Evolutionary conservation across 2,113 vertebrate genomes (phyloP), one percentile per base, ranked within the genome.

Genomic region (Microcebus tavaratra): DNA sequence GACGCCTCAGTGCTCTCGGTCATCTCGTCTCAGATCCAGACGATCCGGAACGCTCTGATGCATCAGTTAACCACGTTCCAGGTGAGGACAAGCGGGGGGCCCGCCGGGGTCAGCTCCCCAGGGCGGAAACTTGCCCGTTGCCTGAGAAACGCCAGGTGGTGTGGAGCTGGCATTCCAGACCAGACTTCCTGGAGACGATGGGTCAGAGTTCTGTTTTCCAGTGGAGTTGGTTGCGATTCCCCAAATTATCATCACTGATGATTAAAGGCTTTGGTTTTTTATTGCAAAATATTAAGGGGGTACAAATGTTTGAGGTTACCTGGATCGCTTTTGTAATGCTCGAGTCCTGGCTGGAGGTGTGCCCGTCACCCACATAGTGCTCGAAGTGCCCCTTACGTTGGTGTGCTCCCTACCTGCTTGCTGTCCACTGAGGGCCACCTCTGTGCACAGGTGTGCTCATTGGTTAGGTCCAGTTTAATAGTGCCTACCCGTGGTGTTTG

Each of bases 11-110:
- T 99, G 96, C 98, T 99, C n/a, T 99, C 99, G 2, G 99, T 99
- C 79, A 99, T 99, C 98, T 99, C 99, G 1, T 99, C 99, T 23
- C 99, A 99, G 98, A 99, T 99, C 95, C 99, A 99, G 97, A 99
- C 99, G 0, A 99, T 99, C 94, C 99, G 99, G 42, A 99, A 99
- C 0, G 99, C 99, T 83, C 99, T 99, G 91, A 99, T 99, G 81
- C 98, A 99, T 90, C 98, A 99, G 15, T 96, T 99, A 34, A 99
- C 99, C 98, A 99, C 76, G 3, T 99, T 99, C 98, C 98, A 99
- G 98, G 99, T 99, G 98, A 98, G 98, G 20, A 25, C 1, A 0
- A 0, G 17, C 45, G 8, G 45, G 45, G 45, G 1, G 42, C 6
- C 48, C 2, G 0, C 15, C 6, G 0, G 0, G 2, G 2, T 6